Evolutionary conservation across 2,113 vertebrate species (phyloP).

Genomic region (Eurystomus gularis): DNA sequence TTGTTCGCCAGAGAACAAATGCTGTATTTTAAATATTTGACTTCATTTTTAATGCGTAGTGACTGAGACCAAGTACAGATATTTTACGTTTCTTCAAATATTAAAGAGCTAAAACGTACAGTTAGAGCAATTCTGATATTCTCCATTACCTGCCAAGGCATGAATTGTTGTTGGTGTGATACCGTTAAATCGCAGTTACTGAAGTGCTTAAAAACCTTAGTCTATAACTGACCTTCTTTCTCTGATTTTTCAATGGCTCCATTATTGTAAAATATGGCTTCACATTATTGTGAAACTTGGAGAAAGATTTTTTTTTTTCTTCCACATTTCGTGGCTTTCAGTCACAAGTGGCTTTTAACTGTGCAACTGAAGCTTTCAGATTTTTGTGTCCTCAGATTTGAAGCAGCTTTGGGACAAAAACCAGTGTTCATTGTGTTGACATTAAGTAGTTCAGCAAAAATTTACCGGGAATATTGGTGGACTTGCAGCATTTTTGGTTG

Average conservation of each 20-base stretch:
- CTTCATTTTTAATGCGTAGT: background rate
- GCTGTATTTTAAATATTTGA: background rate
- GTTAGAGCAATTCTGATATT: background rate
- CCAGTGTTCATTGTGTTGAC: rapidly evolving
- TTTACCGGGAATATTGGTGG: background rate
- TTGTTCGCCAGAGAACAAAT: background rate
- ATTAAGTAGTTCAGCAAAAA: background rate
- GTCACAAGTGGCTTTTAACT: background rate
- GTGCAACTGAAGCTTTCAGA: background rate
- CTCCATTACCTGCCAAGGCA: background rate
- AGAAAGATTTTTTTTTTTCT: background rate
- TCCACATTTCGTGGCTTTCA: background rate
- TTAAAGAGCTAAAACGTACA: background rate
- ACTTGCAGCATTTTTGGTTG: background rate
- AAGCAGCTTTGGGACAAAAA: background rate
- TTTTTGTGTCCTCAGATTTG: background rate
- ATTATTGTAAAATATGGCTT: background rate
- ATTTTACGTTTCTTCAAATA: background rate
- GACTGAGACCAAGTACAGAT: rapidly evolving
- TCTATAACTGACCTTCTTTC: background rate
- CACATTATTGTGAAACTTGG: background rate
- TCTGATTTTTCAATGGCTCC: background rate
- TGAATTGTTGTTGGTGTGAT: background rate
- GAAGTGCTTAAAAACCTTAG: background rate
- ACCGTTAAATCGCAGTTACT: background rate